Percentiles rank a stretch among this genome's conserved stretches.
Evolutionary conservation across 2,888 invertebrate genomes (phyloP).

Genomic region (Panopea generosa): DNA sequence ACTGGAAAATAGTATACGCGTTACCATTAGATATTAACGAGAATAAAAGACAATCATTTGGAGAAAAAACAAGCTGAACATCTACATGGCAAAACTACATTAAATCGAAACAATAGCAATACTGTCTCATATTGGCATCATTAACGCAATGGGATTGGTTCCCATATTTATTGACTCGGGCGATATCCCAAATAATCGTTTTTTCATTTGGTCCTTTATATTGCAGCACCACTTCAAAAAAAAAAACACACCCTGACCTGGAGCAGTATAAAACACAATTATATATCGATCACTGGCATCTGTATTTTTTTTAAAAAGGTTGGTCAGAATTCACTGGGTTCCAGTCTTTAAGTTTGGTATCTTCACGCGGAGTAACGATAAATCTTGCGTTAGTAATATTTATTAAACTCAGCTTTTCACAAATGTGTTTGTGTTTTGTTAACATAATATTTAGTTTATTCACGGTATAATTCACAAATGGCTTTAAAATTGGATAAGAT

Average conservation of each 20-base stretch:
- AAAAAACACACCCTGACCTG: slow-evolving; percentile 91
- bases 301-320: neutral
- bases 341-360: too few species aligned
- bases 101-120: slow-evolving; percentile 51
- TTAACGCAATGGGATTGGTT: slow-evolving; percentile 84
- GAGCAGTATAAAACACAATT: slow-evolving; percentile 88
- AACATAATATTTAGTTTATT: neutral
- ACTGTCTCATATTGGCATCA: slow-evolving; percentile 40
- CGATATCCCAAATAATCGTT: slow-evolving; percentile 88
- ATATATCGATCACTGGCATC: slow-evolving; percentile 85
- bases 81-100: too few species aligned
- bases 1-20: too few species aligned
- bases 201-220: slow-evolving; percentile 72
- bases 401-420: neutral
- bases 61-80: too few species aligned
- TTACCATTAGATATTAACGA: too few species aligned
- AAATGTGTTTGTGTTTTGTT: neutral
- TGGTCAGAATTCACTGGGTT: neutral
- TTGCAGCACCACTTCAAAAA: slow-evolving; percentile 92
- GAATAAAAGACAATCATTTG: too few species aligned
- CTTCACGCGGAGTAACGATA: neutral
- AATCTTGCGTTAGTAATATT: neutral
- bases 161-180: slow-evolving; percentile 84
- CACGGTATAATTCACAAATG: neutral
- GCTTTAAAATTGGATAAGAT: neutral